Evolutionary conservation across 2,797 vertebrate genomes (phyloP), one percentile per base, ranked within the genome.

Genomic region (Schizopygopsis malacanthus): DNA sequence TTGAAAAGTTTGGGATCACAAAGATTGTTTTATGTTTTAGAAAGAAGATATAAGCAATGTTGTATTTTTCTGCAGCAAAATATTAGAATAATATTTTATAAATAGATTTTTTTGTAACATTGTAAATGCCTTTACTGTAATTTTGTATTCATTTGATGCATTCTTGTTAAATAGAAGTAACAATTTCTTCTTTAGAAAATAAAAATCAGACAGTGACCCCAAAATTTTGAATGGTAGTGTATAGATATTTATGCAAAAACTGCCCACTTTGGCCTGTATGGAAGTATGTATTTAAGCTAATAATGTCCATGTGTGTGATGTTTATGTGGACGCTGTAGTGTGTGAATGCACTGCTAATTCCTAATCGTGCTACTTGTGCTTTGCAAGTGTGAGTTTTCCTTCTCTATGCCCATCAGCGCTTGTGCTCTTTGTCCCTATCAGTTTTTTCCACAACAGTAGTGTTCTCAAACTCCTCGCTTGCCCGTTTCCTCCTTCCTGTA

Each of bases 391-490:
- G 43, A 10, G 25, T 67, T 83, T 76, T 65, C 28, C 43, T 63
- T 81, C 16, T 73, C 13, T 65, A 37, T 59, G 81, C 33, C 54
- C 54, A 10, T n/a, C 41, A 25, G 56, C 2, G 33, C 28, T 13
- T 69, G 52, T 33, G 15, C 47, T 79, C 12, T 71, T 80, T 72
- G 86, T 54, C 88, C 86, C 90, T 70, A 87, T 54, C 67, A 89
- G 83, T 92, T 84, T 82, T 82, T 70, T 91, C 88, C 90, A 87
- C 87, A 87, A 88, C 82, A 85, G 82, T 83, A 77, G 80, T 88
- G 43, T 56, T 75, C 54, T 69, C 33, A 25, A 77, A 77, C 37
- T 77, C 81, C 39, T 82, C 2, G 11, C 33, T 77, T 76, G 45
- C 33, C 73, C 52, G 16, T 84, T 50, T 67, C 82, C 37, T 79